Evolutionary conservation across 2,113 vertebrate genomes (phyloP).

Genomic region (Promerops cafer): DNA sequence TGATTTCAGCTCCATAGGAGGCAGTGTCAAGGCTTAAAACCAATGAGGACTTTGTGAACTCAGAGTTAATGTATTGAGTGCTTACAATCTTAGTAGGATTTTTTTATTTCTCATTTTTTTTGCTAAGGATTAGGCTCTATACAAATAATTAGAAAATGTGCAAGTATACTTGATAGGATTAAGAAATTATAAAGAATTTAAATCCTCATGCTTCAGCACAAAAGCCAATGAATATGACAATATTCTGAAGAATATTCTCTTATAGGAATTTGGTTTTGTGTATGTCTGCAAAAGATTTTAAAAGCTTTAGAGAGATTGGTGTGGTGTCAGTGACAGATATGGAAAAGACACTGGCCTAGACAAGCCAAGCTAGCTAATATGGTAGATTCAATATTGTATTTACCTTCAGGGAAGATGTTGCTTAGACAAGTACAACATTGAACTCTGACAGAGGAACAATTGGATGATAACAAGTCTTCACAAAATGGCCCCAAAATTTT

Average conservation of each 20-base stretch:
- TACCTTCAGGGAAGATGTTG: neutral
- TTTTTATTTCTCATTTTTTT: neutral
- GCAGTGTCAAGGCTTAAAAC: neutral
- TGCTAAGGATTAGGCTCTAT: neutral
- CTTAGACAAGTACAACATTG: neutral
- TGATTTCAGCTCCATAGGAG: neutral
- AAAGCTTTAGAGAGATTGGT: neutral
- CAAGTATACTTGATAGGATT: neutral
- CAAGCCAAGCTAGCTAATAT: neutral
- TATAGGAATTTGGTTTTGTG: neutral
- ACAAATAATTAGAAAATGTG: neutral
- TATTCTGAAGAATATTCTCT: neutral
- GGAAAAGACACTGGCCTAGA: neutral
- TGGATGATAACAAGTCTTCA: neutral
- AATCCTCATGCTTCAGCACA: neutral
- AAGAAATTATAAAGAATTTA: neutral
- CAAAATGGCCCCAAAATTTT: neutral
- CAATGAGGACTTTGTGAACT: neutral
- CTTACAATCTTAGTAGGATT: neutral
- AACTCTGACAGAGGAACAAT: neutral
- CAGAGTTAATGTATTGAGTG: neutral
- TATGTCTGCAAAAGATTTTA: neutral
- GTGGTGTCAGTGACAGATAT: neutral
- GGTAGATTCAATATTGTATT: neutral
- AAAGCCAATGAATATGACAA: neutral